phyloP scores from a whole-genome alignment of 2,113 vertebrate genomes.

The Takifugu bimaculatus region DNA sequence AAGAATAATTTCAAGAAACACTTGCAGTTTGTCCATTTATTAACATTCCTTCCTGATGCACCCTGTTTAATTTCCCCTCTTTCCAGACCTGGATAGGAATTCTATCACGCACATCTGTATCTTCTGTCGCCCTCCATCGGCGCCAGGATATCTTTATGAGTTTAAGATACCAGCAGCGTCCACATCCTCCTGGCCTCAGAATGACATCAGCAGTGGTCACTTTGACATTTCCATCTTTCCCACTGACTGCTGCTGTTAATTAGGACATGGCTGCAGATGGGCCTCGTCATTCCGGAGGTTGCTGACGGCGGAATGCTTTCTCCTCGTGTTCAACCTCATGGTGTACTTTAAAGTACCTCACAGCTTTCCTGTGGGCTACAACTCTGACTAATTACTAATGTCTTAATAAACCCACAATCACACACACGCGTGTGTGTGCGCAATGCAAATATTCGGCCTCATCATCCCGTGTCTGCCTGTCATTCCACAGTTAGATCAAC shows the following conservation, averaged over 20 bases:
- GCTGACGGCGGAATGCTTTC: conserved; percentile 10
- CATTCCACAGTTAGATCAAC: conserved; percentile 32
- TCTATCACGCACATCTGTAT: no score
- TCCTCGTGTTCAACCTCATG: conserved; percentile 22
- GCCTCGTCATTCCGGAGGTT: background rate
- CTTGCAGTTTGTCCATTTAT: no score
- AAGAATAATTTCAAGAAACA: no score
- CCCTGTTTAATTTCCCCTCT: no score
- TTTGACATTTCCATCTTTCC: conserved; percentile 11
- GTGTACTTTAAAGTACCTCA: conserved; percentile 35
- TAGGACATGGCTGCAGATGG: background rate
- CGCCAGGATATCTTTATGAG: background rate
- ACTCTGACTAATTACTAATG: background rate
- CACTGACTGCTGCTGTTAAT: conserved; percentile 2
- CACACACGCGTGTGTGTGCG: background rate
- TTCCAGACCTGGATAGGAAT: no score
- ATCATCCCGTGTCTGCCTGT: conserved; percentile 24
- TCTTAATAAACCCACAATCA: background rate
- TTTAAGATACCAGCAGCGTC: background rate
- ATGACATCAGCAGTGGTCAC: background rate
- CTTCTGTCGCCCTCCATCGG: no score
- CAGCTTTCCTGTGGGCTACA: conserved; percentile 1
- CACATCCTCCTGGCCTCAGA: background rate
- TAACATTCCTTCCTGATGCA: no score
- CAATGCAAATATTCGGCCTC: conserved; percentile 15